A percentile compares a stretch with the other conserved stretches of the same genome.
phyloP scores from a whole-genome alignment of 2,113 vertebrate species.

The Amia ocellicauda region DNA sequence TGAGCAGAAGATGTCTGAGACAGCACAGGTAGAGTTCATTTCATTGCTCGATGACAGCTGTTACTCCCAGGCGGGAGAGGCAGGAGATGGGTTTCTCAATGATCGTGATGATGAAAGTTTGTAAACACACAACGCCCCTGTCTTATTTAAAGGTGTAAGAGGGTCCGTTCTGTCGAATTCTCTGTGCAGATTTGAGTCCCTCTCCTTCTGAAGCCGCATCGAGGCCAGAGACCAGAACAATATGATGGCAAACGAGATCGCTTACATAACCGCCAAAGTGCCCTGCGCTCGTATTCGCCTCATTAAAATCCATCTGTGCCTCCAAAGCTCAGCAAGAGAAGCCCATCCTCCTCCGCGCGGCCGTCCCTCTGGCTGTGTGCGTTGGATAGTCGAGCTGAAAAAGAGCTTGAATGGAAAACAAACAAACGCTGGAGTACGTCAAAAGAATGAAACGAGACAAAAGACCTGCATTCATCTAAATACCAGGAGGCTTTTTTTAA shows the following conservation, averaged over 20 bases:
- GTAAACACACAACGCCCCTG: conserved; percentile 13
- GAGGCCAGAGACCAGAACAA: not conserved
- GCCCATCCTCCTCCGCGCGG: conserved; percentile 4
- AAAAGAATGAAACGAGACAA: not conserved
- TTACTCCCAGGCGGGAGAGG: not conserved
- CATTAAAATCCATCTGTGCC: conserved; percentile 17
- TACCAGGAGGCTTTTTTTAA: too few relatives aligned
- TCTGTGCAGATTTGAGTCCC: not conserved
- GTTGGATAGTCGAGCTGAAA: not conserved
- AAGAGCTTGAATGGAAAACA: not conserved
- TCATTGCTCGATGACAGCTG: conserved; percentile 4
- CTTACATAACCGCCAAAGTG: conserved; percentile 10
- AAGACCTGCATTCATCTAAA: too few relatives aligned
- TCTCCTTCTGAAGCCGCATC: not conserved
- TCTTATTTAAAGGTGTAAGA: conserved; percentile 9
- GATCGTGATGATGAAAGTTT: conserved; percentile 8
- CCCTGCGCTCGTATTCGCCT: not conserved
- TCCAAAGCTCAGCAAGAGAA: conserved; percentile 1
- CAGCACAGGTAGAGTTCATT: conserved; percentile 75
- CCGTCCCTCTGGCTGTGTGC: not conserved
- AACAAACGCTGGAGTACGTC: not conserved
- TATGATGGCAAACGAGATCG: conserved; percentile 12
- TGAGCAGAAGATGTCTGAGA: conserved; percentile 95
- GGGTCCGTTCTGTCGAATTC: conserved; percentile 7
- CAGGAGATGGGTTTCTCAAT: conserved; percentile 14